Base-by-base conservation (phyloP, 2,113 vertebrate genomes). In the Hassar affinis region DNA sequence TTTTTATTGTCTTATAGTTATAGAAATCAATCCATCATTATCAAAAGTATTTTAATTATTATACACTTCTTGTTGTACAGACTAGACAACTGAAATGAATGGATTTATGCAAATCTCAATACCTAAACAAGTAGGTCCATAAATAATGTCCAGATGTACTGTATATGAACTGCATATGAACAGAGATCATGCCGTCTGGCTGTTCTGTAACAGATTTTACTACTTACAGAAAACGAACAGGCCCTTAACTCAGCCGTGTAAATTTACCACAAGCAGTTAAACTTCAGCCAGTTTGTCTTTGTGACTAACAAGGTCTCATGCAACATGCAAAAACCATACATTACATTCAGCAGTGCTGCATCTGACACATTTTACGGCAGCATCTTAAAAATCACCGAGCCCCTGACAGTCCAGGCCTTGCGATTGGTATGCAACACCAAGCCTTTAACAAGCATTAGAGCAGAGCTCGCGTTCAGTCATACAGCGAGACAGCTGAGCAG, bases 341-440 rank as follows among this genome's bases (percentile, higher is more conserved):
- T 83, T 78, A 61, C 20, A 71, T 45, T 33, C 76, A 61, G 72
- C 30, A n/a, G 22, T 30, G 35, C 51, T 30, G 54, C 54, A 33
- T 74, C 61, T 54, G 61, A 78, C 72, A 78, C n/a, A 45, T 84
- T 84, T 78, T 78, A 78, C 57, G 38, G 72, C 71, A 76, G 72
- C 71, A 45, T 52, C 71, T 83, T 76, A n/a, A 35, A 82, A 75
- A 59, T 51, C 35, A 49, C 68, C 18, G 11, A 38, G 27, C 20
- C 71, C 25, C 49, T 1, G 59, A 38, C 27, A 17, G 27, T 49
- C 20, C 11, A 42, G 75, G 18, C 49, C 75, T 56, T 54, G 33
- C 11, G 30, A 79, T 79, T 84, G 62, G 82, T 71, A 79, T 84
- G 82, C 82, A 72, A 84, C 52, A 72, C 83, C 33, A 35, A 61